Percentiles rank a stretch among this genome's conserved stretches.
Evolutionary conservation across 2,113 vertebrate species (phyloP).

Genomic region (Fregata magnificens): DNA sequence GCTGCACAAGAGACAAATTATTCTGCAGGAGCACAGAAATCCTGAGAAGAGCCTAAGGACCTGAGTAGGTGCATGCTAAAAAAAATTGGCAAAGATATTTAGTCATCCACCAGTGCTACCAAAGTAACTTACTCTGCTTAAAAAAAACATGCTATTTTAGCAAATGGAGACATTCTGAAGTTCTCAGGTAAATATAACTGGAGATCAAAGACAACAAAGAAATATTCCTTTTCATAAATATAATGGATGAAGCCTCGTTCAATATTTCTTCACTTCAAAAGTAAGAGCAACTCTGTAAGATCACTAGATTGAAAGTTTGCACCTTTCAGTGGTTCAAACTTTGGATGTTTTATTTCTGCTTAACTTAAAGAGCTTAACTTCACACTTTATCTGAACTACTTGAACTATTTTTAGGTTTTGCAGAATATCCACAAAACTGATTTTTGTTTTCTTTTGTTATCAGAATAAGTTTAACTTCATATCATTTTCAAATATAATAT

Average conservation of each 20-base stretch:
- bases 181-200: background rate
- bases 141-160: background rate
- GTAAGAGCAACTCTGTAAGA: background rate
- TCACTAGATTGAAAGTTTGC: background rate
- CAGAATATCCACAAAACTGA: background rate
- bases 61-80: background rate
- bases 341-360: background rate
- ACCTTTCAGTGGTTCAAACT: background rate
- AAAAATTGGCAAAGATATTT: background rate
- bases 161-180: background rate
- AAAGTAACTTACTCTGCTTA: background rate
- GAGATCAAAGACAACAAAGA: background rate
- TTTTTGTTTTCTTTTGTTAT: background rate
- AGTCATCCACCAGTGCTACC: background rate
- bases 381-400: background rate
- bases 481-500: background rate
- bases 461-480: background rate
- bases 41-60: background rate
- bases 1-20: background rate
- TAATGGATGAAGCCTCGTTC: background rate
- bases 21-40: background rate
- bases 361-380: background rate
- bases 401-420: background rate
- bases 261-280: background rate
- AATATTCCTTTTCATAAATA: background rate